Evolutionary conservation across 2,888 invertebrate species (phyloP).

Genomic region (Falcaria lacertinaria): DNA sequence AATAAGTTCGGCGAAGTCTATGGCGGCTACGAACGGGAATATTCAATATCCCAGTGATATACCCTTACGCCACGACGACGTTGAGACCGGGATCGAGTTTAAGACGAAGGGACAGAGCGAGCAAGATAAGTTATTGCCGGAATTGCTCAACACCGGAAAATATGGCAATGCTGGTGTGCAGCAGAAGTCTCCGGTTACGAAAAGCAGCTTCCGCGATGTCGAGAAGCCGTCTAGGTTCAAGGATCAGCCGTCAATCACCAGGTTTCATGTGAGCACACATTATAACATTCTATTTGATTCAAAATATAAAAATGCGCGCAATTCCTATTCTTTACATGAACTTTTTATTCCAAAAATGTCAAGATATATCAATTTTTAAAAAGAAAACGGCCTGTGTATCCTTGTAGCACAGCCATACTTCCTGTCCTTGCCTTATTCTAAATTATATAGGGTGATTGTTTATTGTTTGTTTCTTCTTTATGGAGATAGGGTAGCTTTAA

Average conservation of each 20-base stretch:
- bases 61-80: constrained; percentile 46
- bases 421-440: too few relatives aligned
- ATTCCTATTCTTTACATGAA: too few relatives aligned
- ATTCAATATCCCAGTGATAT: constrained; percentile 64
- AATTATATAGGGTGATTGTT: too few relatives aligned
- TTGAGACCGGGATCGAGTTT: constrained; percentile 62
- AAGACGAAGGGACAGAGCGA: constrained; percentile 44
- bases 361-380: too few relatives aligned
- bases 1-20: constrained; percentile 75
- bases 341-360: too few relatives aligned
- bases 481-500: too few relatives aligned
- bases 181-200: constrained; percentile 59
- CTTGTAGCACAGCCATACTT: too few relatives aligned
- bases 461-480: too few relatives aligned
- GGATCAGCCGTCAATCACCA: constrained; percentile 80
- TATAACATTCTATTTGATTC: too few relatives aligned
- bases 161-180: constrained; percentile 13
- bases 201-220: constrained; percentile 81
- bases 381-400: too few relatives aligned
- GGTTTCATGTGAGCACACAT: constrained; percentile 79
- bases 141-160: constrained; percentile 33
- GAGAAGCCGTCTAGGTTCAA: constrained; percentile 82
- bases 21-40: constrained; percentile 75
- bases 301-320: too few relatives aligned
- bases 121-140: constrained; percentile 50